Evolutionary conservation across 1,140 invertebrate species (phyloP), one percentile per base, ranked within the genome.

Genomic region (Helicoverpa armigera): DNA sequence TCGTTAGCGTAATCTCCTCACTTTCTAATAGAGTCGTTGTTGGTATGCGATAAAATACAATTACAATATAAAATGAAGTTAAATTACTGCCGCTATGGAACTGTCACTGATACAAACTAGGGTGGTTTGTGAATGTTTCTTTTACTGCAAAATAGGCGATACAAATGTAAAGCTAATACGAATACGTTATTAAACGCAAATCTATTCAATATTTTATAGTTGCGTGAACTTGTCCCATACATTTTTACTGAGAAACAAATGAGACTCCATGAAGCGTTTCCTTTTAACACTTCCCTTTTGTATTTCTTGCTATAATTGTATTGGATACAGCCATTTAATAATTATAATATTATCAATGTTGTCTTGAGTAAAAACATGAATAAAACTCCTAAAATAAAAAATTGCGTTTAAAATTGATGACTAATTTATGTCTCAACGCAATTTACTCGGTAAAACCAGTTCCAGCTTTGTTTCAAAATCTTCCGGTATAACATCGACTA

Each of bases 11-110:
- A 85, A 82, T 83, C 74, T 86, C 85, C 82, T 83, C 81, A 83
- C 86, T 86, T 85, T 86, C 84, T 85, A 86, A 88, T 88, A 72
- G 73, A 87, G 82, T 79, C 70, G 72, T 86, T 80, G 81, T 54
- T 82, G 73, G 56, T 35, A 79, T 80, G 35, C 63, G 65, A 83
- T 82, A 76, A 70, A 82, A 61, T 79, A 75, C 73, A 84, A 84
- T 65, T 79, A 69, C 58, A 74, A 79, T 78, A 79, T 60, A 65
- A 79, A 79, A 81, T 53, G 58, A 80, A 80, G 65, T 74, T 63
- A 80, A 70, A 69, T 79, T 80, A 61, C 72, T 35, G 35, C 18
- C 3, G 77, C 53, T 35, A 70, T 61, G 72, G 79, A 79, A 79
- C 48, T 74, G 61, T 73, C 70, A 69, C 72, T 50, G 72, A 54